Evolutionary conservation across 2,888 invertebrate species (phyloP), one percentile per base, ranked within the genome.

Genomic region (Helobdella robusta): DNA sequence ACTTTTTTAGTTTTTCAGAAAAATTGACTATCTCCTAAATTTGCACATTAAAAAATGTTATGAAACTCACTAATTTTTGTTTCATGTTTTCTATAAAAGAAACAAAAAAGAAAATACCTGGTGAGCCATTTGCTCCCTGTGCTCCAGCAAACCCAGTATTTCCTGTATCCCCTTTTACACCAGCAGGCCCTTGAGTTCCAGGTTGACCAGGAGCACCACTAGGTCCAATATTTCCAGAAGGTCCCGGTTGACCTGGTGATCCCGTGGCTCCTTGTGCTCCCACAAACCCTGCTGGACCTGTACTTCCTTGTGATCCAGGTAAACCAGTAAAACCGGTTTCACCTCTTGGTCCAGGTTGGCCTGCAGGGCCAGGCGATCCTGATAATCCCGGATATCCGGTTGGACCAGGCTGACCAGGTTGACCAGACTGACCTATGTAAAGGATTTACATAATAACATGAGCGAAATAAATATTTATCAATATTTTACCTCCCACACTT

Each of bases 241-340:
- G 58, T 58, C 70, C 70, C 18, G 61, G 18, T 2, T 44, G 23
- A 28, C 69, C 69, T 15, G 48, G 34, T 28, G 52, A 35, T 18
- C 68, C 75, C 67, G 80, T 80, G 25, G 73, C 69, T 18, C 82
- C 82, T 40, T 77, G 70, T 71, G 77, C 76, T 25, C 82, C 82
- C 20, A 54, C 4, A 8, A 32, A 50, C 36, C 69, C 68, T 18
- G 58, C 23, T 18, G 58, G 35, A 23, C 68, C 68, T 20, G 65
- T 56, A 8, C 44, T 59, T 30, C 70, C 69, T 52, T 52, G 52
- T 71, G 71, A n/a, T 20, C 20, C 36, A 30, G 40, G 48, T n/a
- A 20, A 18, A 1, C 65, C 65, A 34, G 25, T 30, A 50, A 36
- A 28, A 50, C 69, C 69, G 30, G 46, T 28, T 15, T 15, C 58